Evolutionary conservation across 1,140 invertebrate species (phyloP), one percentile per base, ranked within the genome.

Genomic region (Pseudomyrmex cubaensis): DNA sequence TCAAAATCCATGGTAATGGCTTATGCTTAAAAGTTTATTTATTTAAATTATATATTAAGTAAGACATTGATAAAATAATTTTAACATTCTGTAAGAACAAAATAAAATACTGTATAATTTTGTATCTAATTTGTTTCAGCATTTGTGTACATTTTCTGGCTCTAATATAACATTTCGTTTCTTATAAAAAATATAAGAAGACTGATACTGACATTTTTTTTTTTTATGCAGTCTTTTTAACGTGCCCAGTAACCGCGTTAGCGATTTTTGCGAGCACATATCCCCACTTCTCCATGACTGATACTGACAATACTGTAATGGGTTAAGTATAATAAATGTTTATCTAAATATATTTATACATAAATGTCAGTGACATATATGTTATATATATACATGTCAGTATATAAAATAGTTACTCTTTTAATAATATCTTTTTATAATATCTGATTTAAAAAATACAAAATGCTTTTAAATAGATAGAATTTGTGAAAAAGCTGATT

Each of bases 111-210:
- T 64, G 13, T 67, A 54, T 77, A 77, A 77, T 66, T 64, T 75
- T 75, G 50, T 66, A 54, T 66, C 17, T 77, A 67, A 77, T 77
- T 77, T 77, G 62, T 77, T 77, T 77, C 62, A 77, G 74, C 62
- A 1, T 66, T 67, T 77, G 22, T 75, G 59, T 76, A 77, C 48
- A 67, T 77, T 77, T 76, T 66, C 74, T 76, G 74, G 74, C 74
- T 75, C 44, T 76, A 76, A 20, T 77, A 35, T 35, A 67, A 25
- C 5, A 13, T 67, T 77, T 77, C 9, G 44, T 77, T 77, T 77
- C 35, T 77, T 66, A 22, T 77, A 77, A 77, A 67, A 67, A 35
- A 35, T 35, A 77, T 77, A 66, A 67, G 74, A 77, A 67, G 74
- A 77, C 62, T 66, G 74, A 76, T 15, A 66, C 48, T 66, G 74